Evolutionary conservation across 2,888 invertebrate species (phyloP), one percentile per base, ranked within the genome.

Genomic region (Chymomyza amoena): DNA sequence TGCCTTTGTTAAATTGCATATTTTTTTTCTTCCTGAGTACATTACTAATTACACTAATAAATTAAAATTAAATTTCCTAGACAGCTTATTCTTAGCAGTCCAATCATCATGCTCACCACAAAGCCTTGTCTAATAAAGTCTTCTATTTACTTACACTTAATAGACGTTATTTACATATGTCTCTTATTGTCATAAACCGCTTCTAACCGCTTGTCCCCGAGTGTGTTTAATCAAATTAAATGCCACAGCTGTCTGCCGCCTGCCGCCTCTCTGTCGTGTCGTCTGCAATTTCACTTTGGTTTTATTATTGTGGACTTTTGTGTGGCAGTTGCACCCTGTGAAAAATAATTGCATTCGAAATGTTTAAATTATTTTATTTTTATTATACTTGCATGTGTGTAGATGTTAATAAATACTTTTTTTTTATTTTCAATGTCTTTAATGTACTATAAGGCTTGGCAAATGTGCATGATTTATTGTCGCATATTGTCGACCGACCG

Each of bases 221-320:
- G 54, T 54, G 54, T 54, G 54, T 80, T 84, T 86, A 81, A 84
- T 84, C 73, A 79, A 86, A 84, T 86, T 80, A 80, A 74, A 75
- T 77, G 78, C 78, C 80, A 81, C 79, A 77, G 6, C 25, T 15
- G n/a, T n/a, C n/a, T n/a, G n/a, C n/a, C n/a, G n/a, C n/a, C n/a
- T n/a, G 20, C 25, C 25, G 9, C 18, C 18, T 9, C 52, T 13
- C 52, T 13, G 15, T 16, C 16, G 52, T 13, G 15, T 16, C 16
- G 52, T 16, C 54, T 54, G 54, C 54, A 20, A 20, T 54, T 45
- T 45, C 39, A 45, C 39, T 45, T 32, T 32, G 0, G 7, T 7
- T 13, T 45, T 45, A 45, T 45, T 13, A 45, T 13, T 10, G 39
- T 45, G 13, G 39, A 45, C 39, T 45, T 45, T 10, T 45, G 39